Evolutionary conservation across 1,140 invertebrate species (phyloP), one percentile per base, ranked within the genome.

Genomic region (Hormaphis cornu): DNA sequence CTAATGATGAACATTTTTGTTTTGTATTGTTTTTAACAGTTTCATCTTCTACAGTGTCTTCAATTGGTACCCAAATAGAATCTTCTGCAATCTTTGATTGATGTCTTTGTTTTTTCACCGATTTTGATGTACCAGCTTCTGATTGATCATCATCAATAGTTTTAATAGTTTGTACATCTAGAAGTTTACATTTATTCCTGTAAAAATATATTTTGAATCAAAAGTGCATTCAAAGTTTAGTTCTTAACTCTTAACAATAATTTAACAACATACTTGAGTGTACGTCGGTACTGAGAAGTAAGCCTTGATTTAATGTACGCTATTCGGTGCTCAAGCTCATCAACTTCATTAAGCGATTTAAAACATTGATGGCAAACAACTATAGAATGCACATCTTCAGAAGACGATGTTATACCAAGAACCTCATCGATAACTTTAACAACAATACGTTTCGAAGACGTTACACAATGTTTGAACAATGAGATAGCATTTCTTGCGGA

Each of bases 301-400:
- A 83, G 56, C 54, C 82, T 79, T 35, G 71, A 46, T 74, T 81
- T 83, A 3, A 84, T 75, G 69, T 81, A 78, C 3, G 75, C 71
- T 40, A 83, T 54, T 73, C 80, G 80, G 74, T 70, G 77, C 74
- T 84, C 80, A 48, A 86, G 73, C 72, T 85, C 83, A 73, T 85
- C 83, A 37, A 82, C 78, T 79, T 87, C 84, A 72, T 81, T 81
- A 58, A 84, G 79, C 30, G 83, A 74, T 76, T 83, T 83, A 72
- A 78, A 85, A 74, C 85, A 87, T 73, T 85, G 86, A 76, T 83
- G 85, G 75, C 85, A 87, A 20, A 86, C 75, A 24, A 85, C 76
- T 54, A 77, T 74, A 22, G 81, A 82, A 74, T 84, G 83, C 2
- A 79, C 78, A 70, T 76, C 76, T 7, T 81, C 76, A 72, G 81